A percentile compares a stretch with the other conserved stretches of the same genome.
phyloP scores from a whole-genome alignment of 30 jellyfish, hydroid and myxozoan genomes.

The Aurelia coerulea region DNA sequence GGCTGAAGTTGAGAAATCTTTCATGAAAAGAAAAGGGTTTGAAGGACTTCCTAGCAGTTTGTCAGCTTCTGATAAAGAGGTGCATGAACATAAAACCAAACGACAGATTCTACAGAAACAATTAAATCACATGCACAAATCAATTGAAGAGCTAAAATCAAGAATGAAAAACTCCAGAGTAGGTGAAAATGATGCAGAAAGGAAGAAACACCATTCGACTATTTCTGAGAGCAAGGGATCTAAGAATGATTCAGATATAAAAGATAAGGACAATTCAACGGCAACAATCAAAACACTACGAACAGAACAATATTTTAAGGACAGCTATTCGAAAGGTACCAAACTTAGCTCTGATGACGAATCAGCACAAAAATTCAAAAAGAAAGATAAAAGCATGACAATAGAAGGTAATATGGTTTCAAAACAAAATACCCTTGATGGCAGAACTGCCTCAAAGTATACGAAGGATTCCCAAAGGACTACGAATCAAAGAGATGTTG shows the following conservation, averaged over 20 bases:
- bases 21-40: background rate
- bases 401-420: background rate
- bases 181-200: background rate
- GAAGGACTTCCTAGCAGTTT: background rate
- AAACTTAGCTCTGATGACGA: background rate
- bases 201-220: background rate
- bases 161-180: background rate
- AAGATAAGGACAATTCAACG: background rate
- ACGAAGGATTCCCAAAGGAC: background rate
- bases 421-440: background rate
- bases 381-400: background rate
- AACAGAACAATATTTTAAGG: background rate
- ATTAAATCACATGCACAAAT: background rate
- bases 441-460: background rate
- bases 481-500: background rate
- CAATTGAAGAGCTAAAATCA: constrained; percentile 10
- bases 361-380: background rate
- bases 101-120: constrained; percentile 9
- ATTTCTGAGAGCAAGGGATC: background rate
- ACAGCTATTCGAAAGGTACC: background rate
- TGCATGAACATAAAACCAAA: constrained; percentile 2
- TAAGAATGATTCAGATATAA: constrained; percentile 2
- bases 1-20: background rate
- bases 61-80: constrained; percentile 2
- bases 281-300: background rate